Evolutionary conservation across 2,797 vertebrate species (phyloP), one percentile per base, ranked within the genome.

Genomic region (Falco columbarius): DNA sequence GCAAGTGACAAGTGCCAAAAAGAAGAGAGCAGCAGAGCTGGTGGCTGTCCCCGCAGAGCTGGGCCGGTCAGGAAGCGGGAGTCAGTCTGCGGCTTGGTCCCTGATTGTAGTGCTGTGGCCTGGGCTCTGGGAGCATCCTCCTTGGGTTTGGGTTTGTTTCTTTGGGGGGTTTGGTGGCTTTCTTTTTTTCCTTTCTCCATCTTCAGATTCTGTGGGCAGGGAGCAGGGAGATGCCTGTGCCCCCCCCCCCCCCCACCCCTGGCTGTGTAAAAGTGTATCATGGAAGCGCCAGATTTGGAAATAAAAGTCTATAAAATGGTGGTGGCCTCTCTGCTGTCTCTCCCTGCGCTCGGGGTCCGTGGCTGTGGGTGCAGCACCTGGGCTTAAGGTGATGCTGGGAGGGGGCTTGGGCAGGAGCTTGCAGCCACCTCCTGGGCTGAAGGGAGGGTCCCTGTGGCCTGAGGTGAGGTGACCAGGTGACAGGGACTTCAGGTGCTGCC

Each of bases 231-330:
- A 96, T 95, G 90, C 71, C 58, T 54, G 5, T 16, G 12, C 55
- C 90, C 84, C 73, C 34, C 65, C 29, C 58, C 13, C 29, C 21
- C 34, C 19, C 9, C 13, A 12, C 40, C 29, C 96, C 93, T 42
- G 42, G 97, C 97, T 97, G 95, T 98, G 97, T 98, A 98, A 97
- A 97, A 98, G 97, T 98, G 98, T 98, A 97, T 95, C 95, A 98
- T 97, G 98, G 97, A 98, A 98, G 97, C 94, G 16, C 97, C 97
- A 97, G 97, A 97, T 98, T 98, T 98, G 98, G 96, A 98, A 98
- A 98, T 98, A 98, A 98, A 98, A 97, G 96, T 97, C 96, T 98
- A 97, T 97, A 97, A 98, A 98, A 97, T 17, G 36, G 52, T 87
- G 42, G 16, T 76, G 76, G 67, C 17, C 34, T 87, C 65, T 75